Evolutionary conservation across 30 jellyfish, hydroid and myxozoan genomes (phyloP).

Genomic region (Rhopilema esculentum): DNA sequence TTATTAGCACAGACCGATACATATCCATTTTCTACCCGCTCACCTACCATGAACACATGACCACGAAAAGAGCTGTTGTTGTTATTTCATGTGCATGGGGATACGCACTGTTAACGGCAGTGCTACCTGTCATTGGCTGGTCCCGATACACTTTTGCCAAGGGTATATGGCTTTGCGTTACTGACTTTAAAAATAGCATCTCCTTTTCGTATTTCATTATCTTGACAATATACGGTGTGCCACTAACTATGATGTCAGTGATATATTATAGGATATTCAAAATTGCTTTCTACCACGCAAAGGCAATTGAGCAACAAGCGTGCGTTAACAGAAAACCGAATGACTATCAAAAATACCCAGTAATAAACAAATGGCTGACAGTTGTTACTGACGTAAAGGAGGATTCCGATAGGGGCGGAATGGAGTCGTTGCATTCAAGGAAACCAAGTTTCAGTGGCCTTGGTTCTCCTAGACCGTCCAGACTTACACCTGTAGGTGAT

Average conservation of each 20-base stretch:
- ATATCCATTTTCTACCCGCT: conserved; percentile 66
- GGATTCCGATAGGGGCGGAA: neutral
- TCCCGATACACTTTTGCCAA: conserved; percentile 33
- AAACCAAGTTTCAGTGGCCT: neutral
- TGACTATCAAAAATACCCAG: neutral
- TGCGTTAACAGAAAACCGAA: neutral
- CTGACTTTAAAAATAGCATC: conserved; percentile 57
- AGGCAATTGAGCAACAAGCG: conserved; percentile 43
- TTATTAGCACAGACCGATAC: conserved; percentile 71
- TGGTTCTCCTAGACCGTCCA: neutral
- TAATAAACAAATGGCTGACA: conserved; percentile 35
- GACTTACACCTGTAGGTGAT: neutral
- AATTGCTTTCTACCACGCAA: conserved; percentile 59
- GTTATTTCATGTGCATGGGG: conserved; percentile 59
- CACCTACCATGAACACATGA: conserved; percentile 51
- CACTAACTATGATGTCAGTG: conserved; percentile 53
- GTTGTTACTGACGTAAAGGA: neutral
- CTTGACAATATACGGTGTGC: conserved; percentile 47
- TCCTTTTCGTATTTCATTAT: conserved; percentile 64
- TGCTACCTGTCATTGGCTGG: conserved; percentile 66
- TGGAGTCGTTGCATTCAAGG: neutral
- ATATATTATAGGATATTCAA: conserved; percentile 57
- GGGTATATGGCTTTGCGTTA: conserved; percentile 72
- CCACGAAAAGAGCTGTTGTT: conserved; percentile 49
- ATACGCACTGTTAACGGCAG: conserved; percentile 50